phyloP scores from a whole-genome alignment of 2,113 vertebrate species.

The Stegastes partitus region DNA sequence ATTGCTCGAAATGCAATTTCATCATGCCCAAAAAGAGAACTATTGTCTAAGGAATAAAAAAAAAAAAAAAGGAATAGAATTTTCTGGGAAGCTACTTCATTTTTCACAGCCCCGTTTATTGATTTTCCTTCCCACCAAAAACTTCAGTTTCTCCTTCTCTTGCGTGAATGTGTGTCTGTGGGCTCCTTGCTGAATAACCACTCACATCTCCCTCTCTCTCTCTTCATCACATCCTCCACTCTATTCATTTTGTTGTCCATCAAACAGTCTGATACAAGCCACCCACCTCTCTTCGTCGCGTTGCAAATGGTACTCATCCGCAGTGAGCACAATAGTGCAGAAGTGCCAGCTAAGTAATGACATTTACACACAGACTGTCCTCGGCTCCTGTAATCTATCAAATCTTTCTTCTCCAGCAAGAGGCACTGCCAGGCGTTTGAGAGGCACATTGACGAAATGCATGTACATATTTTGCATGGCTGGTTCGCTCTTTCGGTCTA shows the following conservation, averaged over 20 bases:
- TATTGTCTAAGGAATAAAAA: conserved; percentile 30
- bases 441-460: neutral
- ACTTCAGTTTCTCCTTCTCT: conserved; percentile 16
- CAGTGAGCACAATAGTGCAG: conserved; percentile 11
- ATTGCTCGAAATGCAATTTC: conserved; percentile 27
- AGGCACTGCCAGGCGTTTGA: neutral
- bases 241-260: conserved; percentile 51
- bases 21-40: conserved; percentile 14
- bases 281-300: conserved; percentile 30
- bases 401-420: neutral
- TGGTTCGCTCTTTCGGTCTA: neutral
- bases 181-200: conserved; percentile 23
- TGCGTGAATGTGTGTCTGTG: conserved; percentile 22
- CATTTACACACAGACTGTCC: conserved; percentile 12
- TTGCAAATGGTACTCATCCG: conserved; percentile 8
- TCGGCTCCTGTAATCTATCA: conserved; percentile 6
- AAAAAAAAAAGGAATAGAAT: conserved; percentile 4
- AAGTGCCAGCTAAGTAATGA: conserved; percentile 21
- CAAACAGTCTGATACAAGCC: conserved; percentile 49
- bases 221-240: conserved; percentile 33
- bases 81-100: conserved; percentile 43
- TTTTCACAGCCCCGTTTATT: conserved; percentile 36
- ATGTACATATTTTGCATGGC: neutral
- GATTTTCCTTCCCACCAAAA: conserved; percentile 42
- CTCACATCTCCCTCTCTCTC: conserved; percentile 7